A percentile compares a stretch with the other conserved stretches of the same genome.
phyloP scores from a whole-genome alignment of 2,113 vertebrate genomes.

The Bothrops jararaca region DNA sequence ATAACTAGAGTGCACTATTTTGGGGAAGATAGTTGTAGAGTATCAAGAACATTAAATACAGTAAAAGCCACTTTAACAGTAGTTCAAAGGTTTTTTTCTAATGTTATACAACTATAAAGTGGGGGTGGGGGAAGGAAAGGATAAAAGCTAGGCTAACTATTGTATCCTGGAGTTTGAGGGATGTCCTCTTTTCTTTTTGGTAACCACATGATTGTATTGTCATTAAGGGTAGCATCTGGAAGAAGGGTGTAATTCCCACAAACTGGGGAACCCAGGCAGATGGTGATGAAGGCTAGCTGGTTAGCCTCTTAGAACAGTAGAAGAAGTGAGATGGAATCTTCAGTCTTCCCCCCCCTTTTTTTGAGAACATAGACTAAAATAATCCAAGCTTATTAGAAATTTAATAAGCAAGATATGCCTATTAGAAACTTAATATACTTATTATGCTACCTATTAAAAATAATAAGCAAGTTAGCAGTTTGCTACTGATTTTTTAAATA shows the following conservation, averaged over 20 bases:
- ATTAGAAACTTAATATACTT: background rate
- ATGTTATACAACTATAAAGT: background rate
- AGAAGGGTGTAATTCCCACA: background rate
- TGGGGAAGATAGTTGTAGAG: background rate
- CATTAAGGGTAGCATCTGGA: background rate
- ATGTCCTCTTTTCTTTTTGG: background rate
- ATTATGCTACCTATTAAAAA: background rate
- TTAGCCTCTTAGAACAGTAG: background rate
- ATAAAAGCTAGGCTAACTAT: background rate
- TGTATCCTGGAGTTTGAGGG: background rate
- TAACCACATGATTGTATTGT: background rate
- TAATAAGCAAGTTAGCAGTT: background rate
- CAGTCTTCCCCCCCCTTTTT: background rate
- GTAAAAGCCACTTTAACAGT: background rate
- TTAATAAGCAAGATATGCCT: background rate
- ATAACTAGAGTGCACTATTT: background rate
- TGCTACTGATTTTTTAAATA: background rate
- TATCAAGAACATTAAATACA: background rate
- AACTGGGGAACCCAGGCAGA: background rate
- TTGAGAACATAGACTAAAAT: background rate
- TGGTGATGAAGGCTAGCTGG: background rate
- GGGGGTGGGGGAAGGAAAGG: background rate
- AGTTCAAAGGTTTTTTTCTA: background rate
- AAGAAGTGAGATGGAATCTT: background rate
- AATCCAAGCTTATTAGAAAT: background rate